Base-by-base conservation (phyloP, 2,888 invertebrate genomes). In the Pyrochroa serraticornis region DNA sequence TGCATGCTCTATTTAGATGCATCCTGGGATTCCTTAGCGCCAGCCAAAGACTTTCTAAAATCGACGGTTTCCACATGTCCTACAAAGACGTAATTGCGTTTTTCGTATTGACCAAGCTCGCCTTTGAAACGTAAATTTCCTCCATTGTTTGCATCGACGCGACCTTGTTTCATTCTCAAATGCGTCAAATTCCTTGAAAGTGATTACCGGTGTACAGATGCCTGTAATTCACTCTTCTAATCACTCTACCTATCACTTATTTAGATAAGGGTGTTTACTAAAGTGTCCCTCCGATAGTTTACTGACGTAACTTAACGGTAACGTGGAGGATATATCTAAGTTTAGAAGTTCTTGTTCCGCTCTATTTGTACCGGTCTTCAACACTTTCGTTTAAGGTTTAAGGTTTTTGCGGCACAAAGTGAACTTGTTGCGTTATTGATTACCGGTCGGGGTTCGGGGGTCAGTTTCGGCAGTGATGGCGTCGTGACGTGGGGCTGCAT, bases 401-500 rank as follows among this genome's bases (percentile, higher is more conserved):
- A n/a, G n/a, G n/a, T 35, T 35, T 35, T 35, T 35, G 10, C 10
- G 3, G n/a, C 36, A 35, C 2, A 2, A 10, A 9, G 50, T 13
- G 8, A 38, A 58, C 57, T 58, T 58, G 57, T 58, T 58, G 57
- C 56, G 45, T 50, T 44, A 9, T 31, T 12, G n/a, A 37, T 37
- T n/a, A 9, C 8, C 1, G n/a, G 9, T 7, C 12, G 38, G 9
- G 7, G 13, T 50, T 50, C 35, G 36, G 44, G 48, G 46, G 45
- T 44, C 43, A 30, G 46, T 37, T 36, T 47, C 43, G 37, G 36
- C 32, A 34, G 36, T 58, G 43, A 46, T 58, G 47, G 47, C 51
- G 57, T 47, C 42, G 58, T 58, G 58, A 52, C 58, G 58, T 58
- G 36, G 42, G 59, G 43, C 12, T 58, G 55, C 55, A 60, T 59